phyloP scores from a whole-genome alignment of 2,888 invertebrate species.

The Panzeria rudis region DNA sequence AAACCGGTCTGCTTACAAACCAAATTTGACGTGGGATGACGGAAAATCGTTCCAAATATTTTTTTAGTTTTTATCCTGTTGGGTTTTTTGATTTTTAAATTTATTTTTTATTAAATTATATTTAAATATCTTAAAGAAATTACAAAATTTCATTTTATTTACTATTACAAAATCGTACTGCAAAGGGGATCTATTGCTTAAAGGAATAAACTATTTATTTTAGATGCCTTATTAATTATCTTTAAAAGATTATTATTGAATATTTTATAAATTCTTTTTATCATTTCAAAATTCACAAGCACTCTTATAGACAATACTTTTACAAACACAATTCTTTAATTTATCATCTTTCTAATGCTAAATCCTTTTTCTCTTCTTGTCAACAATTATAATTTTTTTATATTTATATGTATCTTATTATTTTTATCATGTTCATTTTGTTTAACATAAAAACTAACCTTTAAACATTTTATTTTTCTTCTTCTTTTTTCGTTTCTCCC shows the following conservation, averaged over 20 bases:
- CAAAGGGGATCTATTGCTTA: no score
- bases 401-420: slow-evolving; percentile 44
- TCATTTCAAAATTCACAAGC: neutral
- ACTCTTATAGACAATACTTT: slow-evolving; percentile 1
- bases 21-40: no score
- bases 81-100: no score
- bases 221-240: neutral
- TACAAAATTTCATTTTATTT: no score
- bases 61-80: no score
- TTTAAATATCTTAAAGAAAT: no score
- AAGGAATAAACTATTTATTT: neutral
- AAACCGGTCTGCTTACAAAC: no score
- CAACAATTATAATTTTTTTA: slow-evolving; percentile 28
- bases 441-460: slow-evolving; percentile 71
- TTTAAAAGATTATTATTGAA: neutral
- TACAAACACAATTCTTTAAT: neutral
- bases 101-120: no score
- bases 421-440: slow-evolving; percentile 69
- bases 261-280: neutral
- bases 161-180: no score
- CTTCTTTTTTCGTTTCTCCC: slow-evolving; percentile 68
- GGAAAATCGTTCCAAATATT: no score
- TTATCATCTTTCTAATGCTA: slow-evolving; percentile 9
- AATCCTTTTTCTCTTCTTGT: slow-evolving; percentile 18
- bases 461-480: slow-evolving; percentile 69